phyloP scores from a whole-genome alignment of 2,113 vertebrate species.

The Sorex araneus region DNA sequence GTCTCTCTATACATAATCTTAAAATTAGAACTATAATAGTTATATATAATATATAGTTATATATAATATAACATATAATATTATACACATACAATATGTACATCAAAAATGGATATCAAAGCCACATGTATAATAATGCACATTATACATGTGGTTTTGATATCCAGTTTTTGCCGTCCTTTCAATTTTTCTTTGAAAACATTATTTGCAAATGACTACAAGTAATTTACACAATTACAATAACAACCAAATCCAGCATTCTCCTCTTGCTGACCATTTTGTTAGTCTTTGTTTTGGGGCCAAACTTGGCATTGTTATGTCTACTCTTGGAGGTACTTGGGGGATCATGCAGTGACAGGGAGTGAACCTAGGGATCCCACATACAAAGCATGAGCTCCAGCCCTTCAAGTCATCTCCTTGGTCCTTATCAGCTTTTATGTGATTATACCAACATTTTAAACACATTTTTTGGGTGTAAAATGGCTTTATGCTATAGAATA shows the following conservation, averaged over 20 bases:
- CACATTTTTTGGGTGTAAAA: conserved; percentile 1
- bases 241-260: conserved; percentile 40
- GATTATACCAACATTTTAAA: conserved; percentile 19
- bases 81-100: too few species aligned
- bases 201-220: conserved; percentile 38
- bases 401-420: too few species aligned
- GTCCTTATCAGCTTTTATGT: neutral
- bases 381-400: too few species aligned
- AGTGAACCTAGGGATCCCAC: too few species aligned
- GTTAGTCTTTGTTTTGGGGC: conserved; percentile 12
- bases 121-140: too few species aligned
- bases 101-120: too few species aligned
- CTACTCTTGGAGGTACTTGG: too few species aligned
- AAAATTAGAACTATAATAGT: conserved; percentile 26
- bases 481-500: conserved; percentile 35
- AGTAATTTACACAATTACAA: neutral
- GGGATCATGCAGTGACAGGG: too few species aligned
- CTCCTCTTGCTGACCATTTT: conserved; percentile 3
- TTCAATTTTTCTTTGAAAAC: conserved; percentile 42
- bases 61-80: too few species aligned
- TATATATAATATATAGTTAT: too few species aligned
- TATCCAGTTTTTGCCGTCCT: conserved; percentile 40
- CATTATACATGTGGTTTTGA: neutral
- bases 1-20: neutral
- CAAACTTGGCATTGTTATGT: too few species aligned